Evolutionary conservation across 2,888 invertebrate genomes (phyloP), one percentile per base, ranked within the genome.

Genomic region (Nudaria mundana): DNA sequence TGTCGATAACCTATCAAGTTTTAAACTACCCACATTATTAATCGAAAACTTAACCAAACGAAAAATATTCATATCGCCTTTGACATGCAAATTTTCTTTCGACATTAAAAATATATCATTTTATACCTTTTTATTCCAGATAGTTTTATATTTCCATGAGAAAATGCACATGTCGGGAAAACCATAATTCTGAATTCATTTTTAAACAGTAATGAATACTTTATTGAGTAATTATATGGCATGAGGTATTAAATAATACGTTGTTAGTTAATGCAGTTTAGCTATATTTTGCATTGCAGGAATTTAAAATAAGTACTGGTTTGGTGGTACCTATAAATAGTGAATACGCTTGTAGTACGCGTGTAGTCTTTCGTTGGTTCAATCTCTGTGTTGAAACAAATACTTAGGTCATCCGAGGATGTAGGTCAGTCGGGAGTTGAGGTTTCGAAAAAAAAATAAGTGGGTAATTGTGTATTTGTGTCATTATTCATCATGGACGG

Each of bases 11-110:
- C 28, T n/a, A 30, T 14, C 25, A 13, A 22, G 10, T 15, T 24
- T 23, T 1, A 23, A 40, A 40, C 23, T 30, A 34, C 40, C 14
- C 23, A n/a, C 33, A 33, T 15, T 26, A 18, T 12, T n/a, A 33
- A 14, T 16, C 3, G 25, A 23, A 26, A 35, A 18, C 16, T 23
- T 7, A 18, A 26, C 14, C 14, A 5, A 7, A 26, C 31, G 22
- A 45, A 58, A 58, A 44, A 56, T 58, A 56, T 59, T 59, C 48
- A 51, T 51, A 51, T 53, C 42, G 41, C 37, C 58, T 58, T 58
- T 58, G 56, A 51, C 51, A 58, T 58, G 58, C 56, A 59, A 58
- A 58, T 58, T n/a, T 37, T 40, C 43, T 56, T 47, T 33, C 48
- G 53, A 51, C 48, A 56, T 58, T 46, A 53, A 56, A 58, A 57